Conservation (phyloP, 2,113 vertebrate species). For the Neolamprologus caudopunctatus region DNA sequence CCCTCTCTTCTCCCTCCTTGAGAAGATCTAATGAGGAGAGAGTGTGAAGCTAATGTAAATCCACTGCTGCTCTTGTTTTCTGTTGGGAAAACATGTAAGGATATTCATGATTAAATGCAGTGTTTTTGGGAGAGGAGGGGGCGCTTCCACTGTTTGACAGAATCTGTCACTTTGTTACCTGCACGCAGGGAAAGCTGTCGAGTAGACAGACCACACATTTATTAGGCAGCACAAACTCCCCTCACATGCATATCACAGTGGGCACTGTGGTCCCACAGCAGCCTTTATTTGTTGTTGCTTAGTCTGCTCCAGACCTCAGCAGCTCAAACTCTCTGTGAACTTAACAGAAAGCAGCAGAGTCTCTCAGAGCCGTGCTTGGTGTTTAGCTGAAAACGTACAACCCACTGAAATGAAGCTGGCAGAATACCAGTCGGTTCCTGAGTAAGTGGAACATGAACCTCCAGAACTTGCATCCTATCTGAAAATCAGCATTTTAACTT, state of each 20-base stretch:
- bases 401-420: not conserved
- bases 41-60: not conserved
- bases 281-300: constrained; percentile 5
- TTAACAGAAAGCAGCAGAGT: not conserved
- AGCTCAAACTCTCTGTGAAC: not conserved
- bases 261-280: not conserved
- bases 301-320: not conserved
- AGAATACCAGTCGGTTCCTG: not conserved
- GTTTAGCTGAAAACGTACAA: not conserved
- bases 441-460: not conserved
- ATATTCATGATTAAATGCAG: not conserved
- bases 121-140: not conserved
- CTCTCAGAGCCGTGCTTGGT: not conserved
- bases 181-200: not conserved
- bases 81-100: not conserved
- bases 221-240: not conserved
- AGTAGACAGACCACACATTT: not conserved
- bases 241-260: not conserved
- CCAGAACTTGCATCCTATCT: not conserved
- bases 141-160: not conserved
- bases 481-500: not conserved
- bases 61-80: not conserved
- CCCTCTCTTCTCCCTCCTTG: not conserved
- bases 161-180: not conserved
- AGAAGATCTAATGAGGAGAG: constrained; percentile 24